Evolutionary conservation across 2,797 vertebrate species (phyloP), one percentile per base, ranked within the genome.

Genomic region (Catamblyrhynchus diadema): DNA sequence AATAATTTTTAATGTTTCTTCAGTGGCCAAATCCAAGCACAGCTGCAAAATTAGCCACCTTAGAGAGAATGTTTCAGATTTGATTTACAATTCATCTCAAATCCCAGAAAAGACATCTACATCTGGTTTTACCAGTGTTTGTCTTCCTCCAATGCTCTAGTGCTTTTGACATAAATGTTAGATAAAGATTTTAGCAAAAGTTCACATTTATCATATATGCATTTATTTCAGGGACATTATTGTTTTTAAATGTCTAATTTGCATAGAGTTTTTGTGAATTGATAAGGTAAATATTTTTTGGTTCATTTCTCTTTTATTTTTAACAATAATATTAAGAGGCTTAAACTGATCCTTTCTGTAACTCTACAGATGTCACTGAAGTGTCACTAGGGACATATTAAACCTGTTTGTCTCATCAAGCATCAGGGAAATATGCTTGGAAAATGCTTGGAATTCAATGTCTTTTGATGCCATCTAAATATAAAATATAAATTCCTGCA

Each of bases 361-460:
- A 47, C 30, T 53, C 15, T 28, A 5, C 9, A 66, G 44, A 66
- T 0, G 0, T 45, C 47, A 80, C 16, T 37, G 19, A 6, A 77
- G 14, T 61, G 32, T 37, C 25, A 61, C 39, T 65, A 75, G 9
- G 42, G 65, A 53, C 48, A 86, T 10, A 70, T 10, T 54, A 41
- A 91, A 33, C 19, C 21, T 6, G 9, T 78, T 87, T 86, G 4
- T 78, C 22, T 84, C 27, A 54, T 50, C 14, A 78, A 71, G 6
- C 12, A 69, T 70, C 28, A 62, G 23, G 6, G 24, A 72, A 86
- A 57, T 41, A 57, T 11, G 10, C 10, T 35, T 51, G 27, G 27
- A 87, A 69, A 60, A 65, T n/a, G 10, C 16, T 93, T 84, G n/a
- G 32, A 93, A 60, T 71, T 79, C 81, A 74, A 28, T 27, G 25